Conservation (phyloP, 2,797 vertebrate species). For the Myotis findleyi region DNA sequence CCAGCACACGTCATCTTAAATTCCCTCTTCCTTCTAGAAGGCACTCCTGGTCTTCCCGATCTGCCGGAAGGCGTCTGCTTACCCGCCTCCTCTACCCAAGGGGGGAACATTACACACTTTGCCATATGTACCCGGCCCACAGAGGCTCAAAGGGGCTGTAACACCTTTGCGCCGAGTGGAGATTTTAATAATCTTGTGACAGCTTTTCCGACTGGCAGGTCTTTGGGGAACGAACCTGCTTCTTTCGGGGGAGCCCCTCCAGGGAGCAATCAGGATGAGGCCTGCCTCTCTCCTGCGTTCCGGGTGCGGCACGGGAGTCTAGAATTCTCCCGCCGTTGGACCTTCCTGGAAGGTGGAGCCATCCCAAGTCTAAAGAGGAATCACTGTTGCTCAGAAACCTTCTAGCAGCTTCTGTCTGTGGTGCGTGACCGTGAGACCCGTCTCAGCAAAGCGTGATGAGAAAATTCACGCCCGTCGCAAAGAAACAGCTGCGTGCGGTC, state of each 20-base stretch:
- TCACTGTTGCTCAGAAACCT: not conserved
- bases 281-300: not conserved
- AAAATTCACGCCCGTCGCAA: not conserved
- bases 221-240: not conserved
- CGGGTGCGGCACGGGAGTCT: accelerated
- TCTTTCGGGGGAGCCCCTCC: not conserved
- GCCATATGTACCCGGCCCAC: not conserved
- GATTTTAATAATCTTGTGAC: not conserved
- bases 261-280: not conserved
- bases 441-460: not conserved
- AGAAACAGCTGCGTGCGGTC: not conserved
- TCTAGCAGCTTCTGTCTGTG: not conserved
- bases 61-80: not conserved
- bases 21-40: not conserved
- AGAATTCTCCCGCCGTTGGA: accelerated
- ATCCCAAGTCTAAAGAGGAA: not conserved
- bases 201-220: not conserved
- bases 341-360: not conserved
- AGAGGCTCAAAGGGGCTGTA: not conserved
- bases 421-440: not conserved
- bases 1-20: not conserved
- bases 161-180: not conserved
- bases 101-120: not conserved
- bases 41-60: not conserved
- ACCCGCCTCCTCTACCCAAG: not conserved